phyloP scores from a whole-genome alignment of 2,888 invertebrate species.

The Athalia circularis region DNA sequence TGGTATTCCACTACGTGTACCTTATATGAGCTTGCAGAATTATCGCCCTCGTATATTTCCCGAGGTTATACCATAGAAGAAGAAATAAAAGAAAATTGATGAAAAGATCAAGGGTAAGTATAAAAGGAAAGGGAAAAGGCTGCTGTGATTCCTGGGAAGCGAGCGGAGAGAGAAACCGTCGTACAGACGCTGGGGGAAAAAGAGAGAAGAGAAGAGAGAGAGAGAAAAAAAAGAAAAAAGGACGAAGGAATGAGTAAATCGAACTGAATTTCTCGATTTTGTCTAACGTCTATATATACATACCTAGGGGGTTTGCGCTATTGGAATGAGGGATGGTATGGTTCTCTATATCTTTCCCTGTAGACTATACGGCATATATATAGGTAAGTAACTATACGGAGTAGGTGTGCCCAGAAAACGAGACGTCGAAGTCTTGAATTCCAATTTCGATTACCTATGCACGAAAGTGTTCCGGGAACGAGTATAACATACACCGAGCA shows the following conservation, averaged over 20 bases:
- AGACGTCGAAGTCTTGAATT: slow-evolving; percentile 23
- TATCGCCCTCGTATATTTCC: too few species aligned
- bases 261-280: slow-evolving; percentile 26
- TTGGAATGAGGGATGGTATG: slow-evolving; percentile 20
- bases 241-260: neutral
- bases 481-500: neutral
- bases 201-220: too few species aligned
- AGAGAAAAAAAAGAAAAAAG: neutral
- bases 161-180: neutral
- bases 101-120: neutral
- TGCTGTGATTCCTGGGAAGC: neutral
- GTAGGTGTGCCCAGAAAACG: too few species aligned
- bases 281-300: slow-evolving; percentile 8
- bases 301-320: neutral
- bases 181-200: neutral
- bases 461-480: slow-evolving; percentile 14
- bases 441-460: slow-evolving; percentile 38
- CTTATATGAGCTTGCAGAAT: too few species aligned
- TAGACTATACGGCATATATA: neutral
- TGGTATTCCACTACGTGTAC: too few species aligned
- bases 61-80: too few species aligned
- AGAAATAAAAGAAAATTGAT: neutral
- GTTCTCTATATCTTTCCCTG: slow-evolving; percentile 6
- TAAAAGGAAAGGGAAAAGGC: neutral
- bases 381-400: too few species aligned